Percentiles rank a stretch among this genome's conserved stretches.
Conservation (phyloP, 2,888 invertebrate genomes). For the Panorpa germanica region DNA sequence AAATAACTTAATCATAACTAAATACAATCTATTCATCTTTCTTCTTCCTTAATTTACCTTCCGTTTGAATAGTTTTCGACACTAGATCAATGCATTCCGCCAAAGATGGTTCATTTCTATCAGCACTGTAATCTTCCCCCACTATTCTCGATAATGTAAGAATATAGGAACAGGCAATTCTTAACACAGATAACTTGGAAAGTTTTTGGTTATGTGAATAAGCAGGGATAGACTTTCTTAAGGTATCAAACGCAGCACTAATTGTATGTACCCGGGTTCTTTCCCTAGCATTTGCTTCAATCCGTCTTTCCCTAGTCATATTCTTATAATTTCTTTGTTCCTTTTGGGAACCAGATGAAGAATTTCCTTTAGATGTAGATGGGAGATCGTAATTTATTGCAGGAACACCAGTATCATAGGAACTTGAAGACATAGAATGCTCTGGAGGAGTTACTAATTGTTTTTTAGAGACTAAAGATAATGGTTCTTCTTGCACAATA, state of each 20-base stretch:
- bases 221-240: conserved; percentile 68
- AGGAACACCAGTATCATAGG: neutral
- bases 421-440: neutral
- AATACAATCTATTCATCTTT: conserved; percentile 41
- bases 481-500: conserved; percentile 34
- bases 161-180: conserved; percentile 89
- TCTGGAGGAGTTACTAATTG: conserved; percentile 11
- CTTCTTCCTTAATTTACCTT: conserved; percentile 73
- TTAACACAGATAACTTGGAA: conserved; percentile 77
- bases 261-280: conserved; percentile 88
- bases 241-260: conserved; percentile 83
- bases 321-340: conserved; percentile 85
- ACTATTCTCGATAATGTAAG: conserved; percentile 65
- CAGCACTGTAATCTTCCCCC: conserved; percentile 44
- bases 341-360: conserved; percentile 20
- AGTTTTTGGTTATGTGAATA: conserved; percentile 88
- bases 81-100: conserved; percentile 67
- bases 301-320: conserved; percentile 81
- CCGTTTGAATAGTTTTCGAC: conserved; percentile 83
- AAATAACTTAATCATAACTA: no score
- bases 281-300: conserved; percentile 89
- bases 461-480: conserved; percentile 37
- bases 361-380: neutral
- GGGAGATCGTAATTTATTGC: neutral
- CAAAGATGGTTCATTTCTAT: conserved; percentile 37